phyloP scores from a whole-genome alignment of 1,140 invertebrate genomes.

The Drosophila paulistorum region DNA sequence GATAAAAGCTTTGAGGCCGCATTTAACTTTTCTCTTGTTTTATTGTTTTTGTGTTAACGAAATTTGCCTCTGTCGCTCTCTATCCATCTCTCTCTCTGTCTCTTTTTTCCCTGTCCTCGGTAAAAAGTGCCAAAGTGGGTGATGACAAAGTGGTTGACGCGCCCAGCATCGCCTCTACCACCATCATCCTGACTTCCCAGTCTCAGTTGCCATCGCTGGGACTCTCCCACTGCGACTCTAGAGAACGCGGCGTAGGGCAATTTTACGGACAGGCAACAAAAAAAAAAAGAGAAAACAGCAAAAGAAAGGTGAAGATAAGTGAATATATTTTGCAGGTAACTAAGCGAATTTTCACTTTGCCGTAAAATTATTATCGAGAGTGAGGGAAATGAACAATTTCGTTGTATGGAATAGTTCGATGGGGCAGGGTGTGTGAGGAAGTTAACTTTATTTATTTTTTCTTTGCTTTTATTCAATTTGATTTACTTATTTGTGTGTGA shows the following conservation, averaged over 20 bases:
- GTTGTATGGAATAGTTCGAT: too few relatives aligned
- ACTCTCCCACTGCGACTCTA: not conserved
- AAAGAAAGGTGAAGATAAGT: constrained; percentile 8
- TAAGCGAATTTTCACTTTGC: constrained; percentile 11
- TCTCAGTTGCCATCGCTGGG: not conserved
- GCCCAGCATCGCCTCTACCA: not conserved
- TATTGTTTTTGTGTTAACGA: constrained; percentile 54
- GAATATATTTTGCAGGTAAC: constrained; percentile 13
- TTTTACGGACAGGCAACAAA: not conserved
- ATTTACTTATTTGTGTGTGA: constrained; percentile 10
- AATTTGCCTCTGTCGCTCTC: constrained; percentile 33
- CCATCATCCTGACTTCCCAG: not conserved
- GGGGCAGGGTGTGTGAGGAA: too few relatives aligned
- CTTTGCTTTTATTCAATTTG: constrained; percentile 6
- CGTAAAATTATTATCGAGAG: not conserved
- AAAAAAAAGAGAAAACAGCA: too few relatives aligned
- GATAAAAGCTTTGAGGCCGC: constrained; percentile 58
- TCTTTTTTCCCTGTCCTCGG: too few relatives aligned
- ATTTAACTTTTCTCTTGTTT: constrained; percentile 29
- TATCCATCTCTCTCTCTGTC: too few relatives aligned
- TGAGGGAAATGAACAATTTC: constrained; percentile 1
- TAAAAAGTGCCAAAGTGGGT: constrained; percentile 43
- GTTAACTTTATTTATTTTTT: too few relatives aligned
- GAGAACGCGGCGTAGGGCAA: not conserved
- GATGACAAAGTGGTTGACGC: constrained; percentile 16